These are phyloP conservation scores for Pithys albifrons DNA, from an alignment of 2,113 vertebrate genomes.

Conservation along the genomic window DNA sequence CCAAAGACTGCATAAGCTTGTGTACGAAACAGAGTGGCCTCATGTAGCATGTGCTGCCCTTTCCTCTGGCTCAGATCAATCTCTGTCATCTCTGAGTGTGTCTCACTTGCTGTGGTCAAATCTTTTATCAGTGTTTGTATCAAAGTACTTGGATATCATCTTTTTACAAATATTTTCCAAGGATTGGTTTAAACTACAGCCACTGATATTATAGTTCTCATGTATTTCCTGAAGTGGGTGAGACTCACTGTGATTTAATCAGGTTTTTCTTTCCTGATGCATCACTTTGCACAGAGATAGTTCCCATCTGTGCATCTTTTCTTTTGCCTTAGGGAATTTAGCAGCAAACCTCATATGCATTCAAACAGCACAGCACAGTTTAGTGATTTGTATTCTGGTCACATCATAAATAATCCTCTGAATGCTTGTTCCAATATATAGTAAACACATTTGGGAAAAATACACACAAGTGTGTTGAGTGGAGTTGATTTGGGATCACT, in stretches of 20 bases:
- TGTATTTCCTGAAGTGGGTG: neutral
- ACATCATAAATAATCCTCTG: constrained; percentile 43
- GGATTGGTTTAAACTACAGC: neutral
- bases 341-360: neutral
- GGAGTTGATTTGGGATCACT: constrained; percentile 32
- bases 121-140: neutral
- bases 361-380: neutral
- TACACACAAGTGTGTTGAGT: neutral
- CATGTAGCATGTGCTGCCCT: rapidly evolving
- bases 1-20: neutral
- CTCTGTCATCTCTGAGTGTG: neutral
- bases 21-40: neutral
- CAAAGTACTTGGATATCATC: neutral
- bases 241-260: neutral
- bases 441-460: constrained; percentile 39
- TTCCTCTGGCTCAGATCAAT: neutral
- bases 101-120: neutral
- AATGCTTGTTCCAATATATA: constrained; percentile 10
- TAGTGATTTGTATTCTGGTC: constrained; percentile 42
- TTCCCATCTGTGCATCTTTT: constrained; percentile 31
- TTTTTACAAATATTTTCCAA: neutral
- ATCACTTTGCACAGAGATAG: neutral
- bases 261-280: neutral
- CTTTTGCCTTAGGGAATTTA: constrained; percentile 26
- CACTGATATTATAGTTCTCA: neutral